These are phyloP conservation scores for Beris morrisii DNA, from an alignment of 2,888 invertebrate species.

Conservation along the genomic window DNA sequence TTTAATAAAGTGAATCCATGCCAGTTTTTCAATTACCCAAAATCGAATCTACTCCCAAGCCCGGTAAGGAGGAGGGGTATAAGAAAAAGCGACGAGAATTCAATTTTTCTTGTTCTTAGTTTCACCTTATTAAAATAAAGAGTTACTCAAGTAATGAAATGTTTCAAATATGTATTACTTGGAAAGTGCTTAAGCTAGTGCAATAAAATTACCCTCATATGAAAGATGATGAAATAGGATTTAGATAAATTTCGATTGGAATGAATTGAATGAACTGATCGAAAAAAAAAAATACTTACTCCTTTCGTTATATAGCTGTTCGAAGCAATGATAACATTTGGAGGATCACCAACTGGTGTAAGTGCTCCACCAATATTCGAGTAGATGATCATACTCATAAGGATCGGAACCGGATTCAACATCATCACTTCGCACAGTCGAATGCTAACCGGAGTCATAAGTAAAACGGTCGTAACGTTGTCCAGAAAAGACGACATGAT, in stretches of 20 bases:
- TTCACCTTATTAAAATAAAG: no score
- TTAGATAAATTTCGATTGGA: neutral
- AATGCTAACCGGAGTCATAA: conserved; percentile 78
- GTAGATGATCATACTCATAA: conserved; percentile 86
- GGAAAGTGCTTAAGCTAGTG: no score
- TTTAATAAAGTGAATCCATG: no score
- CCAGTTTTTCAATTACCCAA: no score
- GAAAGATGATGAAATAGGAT: neutral
- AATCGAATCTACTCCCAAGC: no score
- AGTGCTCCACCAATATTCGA: conserved; percentile 90
- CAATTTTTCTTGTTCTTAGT: no score
- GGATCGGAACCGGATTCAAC: conserved; percentile 82
- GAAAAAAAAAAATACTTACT: conserved; percentile 44
- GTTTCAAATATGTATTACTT: no score
- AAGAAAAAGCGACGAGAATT: no score
- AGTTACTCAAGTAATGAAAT: no score
- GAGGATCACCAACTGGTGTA: conserved; percentile 91
- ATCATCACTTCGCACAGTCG: conserved; percentile 87
- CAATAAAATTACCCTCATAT: no score
- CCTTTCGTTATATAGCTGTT: conserved; percentile 55
- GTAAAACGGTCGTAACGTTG: conserved; percentile 75
- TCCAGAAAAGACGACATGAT: conserved; percentile 73
- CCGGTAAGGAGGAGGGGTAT: no score
- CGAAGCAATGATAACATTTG: conserved; percentile 59
- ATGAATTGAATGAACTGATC: neutral